A percentile compares a stretch with the other conserved stretches of the same genome.
Evolutionary conservation across 1,140 invertebrate genomes (phyloP).

Genomic region (Drosophila arawakana): DNA sequence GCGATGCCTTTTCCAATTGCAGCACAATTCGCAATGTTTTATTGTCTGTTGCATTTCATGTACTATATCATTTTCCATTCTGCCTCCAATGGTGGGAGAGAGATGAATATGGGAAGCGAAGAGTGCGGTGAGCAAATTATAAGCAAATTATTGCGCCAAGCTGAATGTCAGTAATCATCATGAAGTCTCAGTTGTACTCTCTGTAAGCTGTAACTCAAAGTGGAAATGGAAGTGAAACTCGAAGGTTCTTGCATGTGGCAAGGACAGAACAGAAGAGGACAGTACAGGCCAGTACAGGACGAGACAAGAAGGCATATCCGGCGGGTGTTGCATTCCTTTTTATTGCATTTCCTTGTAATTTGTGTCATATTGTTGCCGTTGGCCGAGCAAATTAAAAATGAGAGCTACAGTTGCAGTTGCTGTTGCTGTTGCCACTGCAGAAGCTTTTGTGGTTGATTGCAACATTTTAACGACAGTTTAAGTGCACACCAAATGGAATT

Average conservation of each 20-base stretch:
- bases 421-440: conserved; percentile 17
- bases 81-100: neutral
- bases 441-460: conserved; percentile 68
- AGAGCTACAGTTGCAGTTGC: conserved; percentile 22
- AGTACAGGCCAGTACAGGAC: neutral
- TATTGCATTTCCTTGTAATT: conserved; percentile 80
- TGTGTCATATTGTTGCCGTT: conserved; percentile 76
- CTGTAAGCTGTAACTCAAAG: conserved; percentile 13
- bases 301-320: conserved; percentile 2
- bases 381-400: conserved; percentile 74
- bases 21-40: conserved; percentile 20
- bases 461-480: conserved; percentile 79
- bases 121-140: conserved; percentile 57
- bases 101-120: neutral
- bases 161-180: conserved; percentile 75
- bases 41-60: conserved; percentile 77
- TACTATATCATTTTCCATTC: conserved; percentile 75
- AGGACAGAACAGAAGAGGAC: neutral
- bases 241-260: conserved; percentile 3
- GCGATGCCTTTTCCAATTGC: conserved; percentile 42
- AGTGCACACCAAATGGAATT: conserved; percentile 66
- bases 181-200: conserved; percentile 29
- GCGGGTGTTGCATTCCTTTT: conserved; percentile 55
- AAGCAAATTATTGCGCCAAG: conserved; percentile 75
- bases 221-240: conserved; percentile 11